These are phyloP conservation scores for Trinorchestia longiramus DNA, from an alignment of 1,140 invertebrate genomes.

Conservation along the genomic window DNA sequence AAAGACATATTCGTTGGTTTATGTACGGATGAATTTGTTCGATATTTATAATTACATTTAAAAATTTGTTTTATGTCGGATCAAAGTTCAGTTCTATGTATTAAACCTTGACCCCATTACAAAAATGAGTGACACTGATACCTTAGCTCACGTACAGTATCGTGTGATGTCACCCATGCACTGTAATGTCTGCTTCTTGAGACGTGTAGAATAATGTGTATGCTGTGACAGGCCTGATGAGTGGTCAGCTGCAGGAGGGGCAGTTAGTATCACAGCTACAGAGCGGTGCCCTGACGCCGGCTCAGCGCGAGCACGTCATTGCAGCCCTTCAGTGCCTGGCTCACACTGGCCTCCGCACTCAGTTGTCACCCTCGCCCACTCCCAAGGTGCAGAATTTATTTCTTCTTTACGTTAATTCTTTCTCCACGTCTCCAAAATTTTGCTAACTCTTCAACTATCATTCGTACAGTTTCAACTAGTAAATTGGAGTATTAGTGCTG, in stretches of 20 bases:
- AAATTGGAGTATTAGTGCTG: not conserved
- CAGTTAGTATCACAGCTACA: conserved; percentile 62
- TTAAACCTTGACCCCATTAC: too few relatives aligned
- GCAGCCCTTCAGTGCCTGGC: conserved; percentile 62
- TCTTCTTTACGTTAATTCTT: not conserved
- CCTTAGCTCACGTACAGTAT: not conserved
- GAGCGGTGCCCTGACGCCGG: conserved; percentile 56
- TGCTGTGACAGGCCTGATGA: conserved; percentile 58
- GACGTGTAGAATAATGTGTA: not conserved
- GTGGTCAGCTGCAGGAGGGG: conserved; percentile 60
- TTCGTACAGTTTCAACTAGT: not conserved
- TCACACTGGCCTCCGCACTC: conserved; percentile 59
- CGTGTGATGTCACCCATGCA: too few relatives aligned
- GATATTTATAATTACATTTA: too few relatives aligned
- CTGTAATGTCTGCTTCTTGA: not conserved
- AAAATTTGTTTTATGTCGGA: too few relatives aligned
- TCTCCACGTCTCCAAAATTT: not conserved
- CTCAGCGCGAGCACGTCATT: conserved; percentile 61
- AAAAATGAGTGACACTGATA: too few relatives aligned
- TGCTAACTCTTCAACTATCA: not conserved
- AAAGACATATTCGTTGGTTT: too few relatives aligned
- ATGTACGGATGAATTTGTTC: too few relatives aligned
- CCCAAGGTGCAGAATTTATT: conserved; percentile 62
- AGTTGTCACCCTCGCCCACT: conserved; percentile 64
- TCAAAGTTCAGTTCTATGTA: too few relatives aligned